phyloP scores from a whole-genome alignment of 1,140 invertebrate species.

The Lordiphosa clarofinis region DNA sequence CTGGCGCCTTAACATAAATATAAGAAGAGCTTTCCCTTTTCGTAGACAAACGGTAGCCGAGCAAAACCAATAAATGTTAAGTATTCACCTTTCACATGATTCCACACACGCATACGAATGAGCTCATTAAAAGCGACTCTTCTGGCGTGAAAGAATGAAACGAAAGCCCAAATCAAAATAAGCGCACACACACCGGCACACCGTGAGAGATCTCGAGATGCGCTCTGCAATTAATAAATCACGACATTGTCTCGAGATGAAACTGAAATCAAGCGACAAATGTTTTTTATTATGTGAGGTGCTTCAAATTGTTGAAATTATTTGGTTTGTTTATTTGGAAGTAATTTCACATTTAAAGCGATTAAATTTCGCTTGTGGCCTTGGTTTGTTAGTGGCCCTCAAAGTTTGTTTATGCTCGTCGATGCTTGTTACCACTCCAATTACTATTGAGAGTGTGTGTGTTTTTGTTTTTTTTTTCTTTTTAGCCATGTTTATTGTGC shows the following conservation, averaged over 20 bases:
- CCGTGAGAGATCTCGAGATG: slow-evolving; percentile 26
- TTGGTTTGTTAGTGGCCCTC: slow-evolving; percentile 30
- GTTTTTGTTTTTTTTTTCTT: not conserved
- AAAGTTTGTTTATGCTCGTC: slow-evolving; percentile 17
- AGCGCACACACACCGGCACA: slow-evolving; percentile 10
- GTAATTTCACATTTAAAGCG: slow-evolving; percentile 74
- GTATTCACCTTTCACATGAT: slow-evolving; percentile 66
- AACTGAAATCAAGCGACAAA: slow-evolving; percentile 56
- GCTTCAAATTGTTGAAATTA: slow-evolving; percentile 18
- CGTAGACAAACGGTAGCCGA: slow-evolving; percentile 47
- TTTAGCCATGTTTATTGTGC: too few relatives aligned
- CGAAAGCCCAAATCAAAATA: slow-evolving; percentile 43
- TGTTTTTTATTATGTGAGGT: slow-evolving; percentile 55
- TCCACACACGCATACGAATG: slow-evolving; percentile 58
- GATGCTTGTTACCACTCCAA: slow-evolving; percentile 35
- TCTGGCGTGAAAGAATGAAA: slow-evolving; percentile 36
- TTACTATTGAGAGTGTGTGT: slow-evolving; percentile 10
- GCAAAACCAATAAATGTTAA: slow-evolving; percentile 24
- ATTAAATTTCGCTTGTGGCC: slow-evolving; percentile 69
- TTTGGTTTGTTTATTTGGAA: slow-evolving; percentile 42
- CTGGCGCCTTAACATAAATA: slow-evolving; percentile 45
- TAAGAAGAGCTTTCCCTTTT: slow-evolving; percentile 47
- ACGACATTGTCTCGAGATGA: slow-evolving; percentile 37
- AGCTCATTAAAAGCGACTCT: slow-evolving; percentile 45
- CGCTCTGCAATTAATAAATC: slow-evolving; percentile 58